Evolutionary conservation across 2,113 vertebrate species (phyloP).

Genomic region (Riparia riparia): DNA sequence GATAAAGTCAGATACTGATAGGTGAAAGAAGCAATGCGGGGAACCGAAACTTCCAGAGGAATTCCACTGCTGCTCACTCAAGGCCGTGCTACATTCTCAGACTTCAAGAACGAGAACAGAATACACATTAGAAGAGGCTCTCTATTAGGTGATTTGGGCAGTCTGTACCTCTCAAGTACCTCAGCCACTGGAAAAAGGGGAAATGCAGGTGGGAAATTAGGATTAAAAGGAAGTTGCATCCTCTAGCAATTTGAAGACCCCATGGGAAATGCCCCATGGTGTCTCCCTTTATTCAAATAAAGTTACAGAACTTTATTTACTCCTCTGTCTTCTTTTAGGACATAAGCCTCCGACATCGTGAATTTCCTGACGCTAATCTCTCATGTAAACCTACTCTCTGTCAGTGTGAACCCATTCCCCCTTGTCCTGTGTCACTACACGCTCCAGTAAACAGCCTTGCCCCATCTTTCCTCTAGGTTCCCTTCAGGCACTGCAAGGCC

Average conservation of each 20-base stretch:
- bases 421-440: background rate
- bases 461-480: background rate
- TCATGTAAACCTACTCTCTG: background rate
- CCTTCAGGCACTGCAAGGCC: too few relatives aligned
- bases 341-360: background rate
- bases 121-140: background rate
- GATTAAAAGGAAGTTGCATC: background rate
- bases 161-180: background rate
- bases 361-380: background rate
- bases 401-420: background rate
- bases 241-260: background rate
- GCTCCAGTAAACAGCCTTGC: background rate
- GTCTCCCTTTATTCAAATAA: background rate
- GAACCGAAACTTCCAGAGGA: background rate
- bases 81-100: background rate
- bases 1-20: background rate
- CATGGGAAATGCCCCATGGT: background rate
- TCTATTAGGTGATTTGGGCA: rapidly evolving
- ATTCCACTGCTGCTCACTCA: background rate
- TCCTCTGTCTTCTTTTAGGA: background rate
- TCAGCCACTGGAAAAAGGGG: too few relatives aligned
- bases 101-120: background rate
- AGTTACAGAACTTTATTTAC: background rate
- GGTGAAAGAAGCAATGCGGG: background rate
- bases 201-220: rapidly evolving